phyloP scores from a whole-genome alignment of 2,113 vertebrate genomes.

The Casuarius casuarius region DNA sequence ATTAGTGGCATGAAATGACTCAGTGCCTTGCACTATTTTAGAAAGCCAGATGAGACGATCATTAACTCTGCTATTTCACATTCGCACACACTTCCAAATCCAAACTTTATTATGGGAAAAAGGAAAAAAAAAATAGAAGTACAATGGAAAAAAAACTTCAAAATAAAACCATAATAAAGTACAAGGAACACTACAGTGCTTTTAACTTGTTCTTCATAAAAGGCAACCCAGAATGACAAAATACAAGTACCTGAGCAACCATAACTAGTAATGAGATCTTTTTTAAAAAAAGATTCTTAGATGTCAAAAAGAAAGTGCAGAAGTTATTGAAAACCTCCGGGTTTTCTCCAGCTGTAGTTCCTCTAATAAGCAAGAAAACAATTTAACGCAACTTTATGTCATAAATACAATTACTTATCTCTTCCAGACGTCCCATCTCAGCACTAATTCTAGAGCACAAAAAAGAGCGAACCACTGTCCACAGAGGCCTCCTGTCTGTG shows the following conservation, averaged over 20 bases:
- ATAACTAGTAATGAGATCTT: not conserved
- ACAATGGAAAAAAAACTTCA: slow-evolving; percentile 38
- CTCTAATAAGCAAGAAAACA: not conserved
- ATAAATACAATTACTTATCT: not conserved
- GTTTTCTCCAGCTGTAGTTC: not conserved
- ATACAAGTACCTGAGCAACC: not conserved
- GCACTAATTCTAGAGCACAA: not conserved
- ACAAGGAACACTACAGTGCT: not conserved
- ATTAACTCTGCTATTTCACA: slow-evolving; percentile 46
- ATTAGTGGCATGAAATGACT: slow-evolving; percentile 59
- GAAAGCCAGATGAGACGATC: slow-evolving; percentile 26
- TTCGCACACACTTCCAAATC: not conserved
- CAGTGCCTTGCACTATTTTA: slow-evolving; percentile 61
- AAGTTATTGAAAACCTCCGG: not conserved
- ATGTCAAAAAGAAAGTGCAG: not conserved
- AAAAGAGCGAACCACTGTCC: not conserved
- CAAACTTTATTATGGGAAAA: slow-evolving; percentile 57
- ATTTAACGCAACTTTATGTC: not conserved
- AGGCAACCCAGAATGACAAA: not conserved
- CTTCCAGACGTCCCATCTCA: not conserved
- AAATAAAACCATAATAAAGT: slow-evolving; percentile 30
- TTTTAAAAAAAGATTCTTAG: not conserved
- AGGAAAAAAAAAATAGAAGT: not conserved
- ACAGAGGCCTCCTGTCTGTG: not conserved
- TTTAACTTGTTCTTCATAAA: not conserved